Evolutionary conservation across 2,888 invertebrate genomes (phyloP).

Genomic region (Euproctis similis): DNA sequence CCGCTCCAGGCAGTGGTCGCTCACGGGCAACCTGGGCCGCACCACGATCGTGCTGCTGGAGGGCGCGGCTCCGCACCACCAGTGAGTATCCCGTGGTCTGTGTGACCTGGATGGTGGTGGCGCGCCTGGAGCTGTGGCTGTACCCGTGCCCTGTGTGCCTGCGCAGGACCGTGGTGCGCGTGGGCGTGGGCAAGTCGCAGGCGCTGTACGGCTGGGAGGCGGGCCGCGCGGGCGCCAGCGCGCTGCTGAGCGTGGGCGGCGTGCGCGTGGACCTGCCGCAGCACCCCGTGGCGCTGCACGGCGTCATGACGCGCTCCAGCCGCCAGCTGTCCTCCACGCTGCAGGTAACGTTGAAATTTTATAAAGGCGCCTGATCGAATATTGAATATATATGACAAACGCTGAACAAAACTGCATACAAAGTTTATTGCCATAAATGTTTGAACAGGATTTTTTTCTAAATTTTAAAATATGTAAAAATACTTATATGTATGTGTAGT

Average conservation of each 20-base stretch:
- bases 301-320: constrained; percentile 97
- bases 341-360: constrained; percentile 73
- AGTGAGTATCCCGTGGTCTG: too few relatives aligned
- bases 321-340: constrained; percentile 94
- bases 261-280: constrained; percentile 97
- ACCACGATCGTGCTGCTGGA: constrained; percentile 94
- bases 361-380: too few relatives aligned
- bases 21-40: constrained; percentile 92
- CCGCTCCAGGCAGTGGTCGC: constrained; percentile 89
- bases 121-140: too few relatives aligned
- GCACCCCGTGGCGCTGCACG: constrained; percentile 97
- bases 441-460: too few relatives aligned
- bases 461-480: too few relatives aligned
- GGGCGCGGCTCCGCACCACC: constrained; percentile 91
- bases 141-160: too few relatives aligned
- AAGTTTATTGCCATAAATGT: too few relatives aligned
- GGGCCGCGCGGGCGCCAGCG: constrained; percentile 81
- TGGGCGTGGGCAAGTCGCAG: constrained; percentile 93
- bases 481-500: too few relatives aligned
- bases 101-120: too few relatives aligned
- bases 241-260: constrained; percentile 90
- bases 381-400: too few relatives aligned
- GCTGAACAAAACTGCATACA: too few relatives aligned
- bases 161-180: constrained; percentile 94
- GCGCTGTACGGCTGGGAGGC: constrained; percentile 90